Evolutionary conservation across 2,113 vertebrate species (phyloP).

Genomic region (Indri indri): DNA sequence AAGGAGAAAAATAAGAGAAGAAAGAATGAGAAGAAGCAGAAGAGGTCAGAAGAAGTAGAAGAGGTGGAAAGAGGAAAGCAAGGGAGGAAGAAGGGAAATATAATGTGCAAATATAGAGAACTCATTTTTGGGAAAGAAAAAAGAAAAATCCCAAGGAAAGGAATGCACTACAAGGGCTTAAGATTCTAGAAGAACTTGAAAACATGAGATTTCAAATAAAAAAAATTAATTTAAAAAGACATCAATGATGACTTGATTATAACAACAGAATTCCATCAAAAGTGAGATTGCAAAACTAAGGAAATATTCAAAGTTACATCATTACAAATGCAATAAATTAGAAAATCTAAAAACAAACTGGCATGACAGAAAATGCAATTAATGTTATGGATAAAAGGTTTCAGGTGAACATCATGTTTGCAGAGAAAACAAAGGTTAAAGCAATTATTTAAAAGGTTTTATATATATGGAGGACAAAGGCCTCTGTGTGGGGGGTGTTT

Average conservation of each 20-base stretch:
- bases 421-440: neutral
- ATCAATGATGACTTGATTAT: neutral
- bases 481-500: too few species aligned
- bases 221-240: neutral
- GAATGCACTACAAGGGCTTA: neutral
- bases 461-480: neutral
- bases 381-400: neutral
- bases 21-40: neutral
- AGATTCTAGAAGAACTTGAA: neutral
- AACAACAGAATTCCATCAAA: neutral
- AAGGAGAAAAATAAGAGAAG: neutral
- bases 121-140: neutral
- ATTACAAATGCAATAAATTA: neutral
- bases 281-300: neutral
- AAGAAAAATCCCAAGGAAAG: neutral
- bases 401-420: neutral
- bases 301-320: neutral
- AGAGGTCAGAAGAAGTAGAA: neutral
- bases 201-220: neutral
- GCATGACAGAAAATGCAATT: neutral
- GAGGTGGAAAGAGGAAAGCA: neutral
- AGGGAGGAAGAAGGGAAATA: neutral
- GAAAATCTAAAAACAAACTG: neutral
- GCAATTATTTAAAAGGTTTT: neutral
- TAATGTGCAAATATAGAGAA: neutral